Conservation (phyloP, 2,797 vertebrate species). For the Gambusia yucatana region DNA sequence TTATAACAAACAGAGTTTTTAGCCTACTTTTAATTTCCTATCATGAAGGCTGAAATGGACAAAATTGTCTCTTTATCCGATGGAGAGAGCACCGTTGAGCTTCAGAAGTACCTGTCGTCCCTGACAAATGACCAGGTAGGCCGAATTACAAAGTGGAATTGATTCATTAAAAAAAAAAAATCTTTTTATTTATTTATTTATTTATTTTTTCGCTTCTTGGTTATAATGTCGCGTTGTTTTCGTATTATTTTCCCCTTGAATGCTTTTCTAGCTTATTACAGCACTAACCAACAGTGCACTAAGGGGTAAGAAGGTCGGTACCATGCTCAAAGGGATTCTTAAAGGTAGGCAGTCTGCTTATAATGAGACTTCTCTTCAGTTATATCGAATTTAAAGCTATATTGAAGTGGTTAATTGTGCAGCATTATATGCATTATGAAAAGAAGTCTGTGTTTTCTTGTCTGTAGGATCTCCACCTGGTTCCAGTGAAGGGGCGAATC, state of each 20-base stretch:
- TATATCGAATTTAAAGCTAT: background rate
- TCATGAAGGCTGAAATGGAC: slow-evolving; percentile 66
- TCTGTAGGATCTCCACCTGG: slow-evolving; percentile 86
- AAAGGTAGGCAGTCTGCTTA: slow-evolving; percentile 81
- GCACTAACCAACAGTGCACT: slow-evolving; percentile 86
- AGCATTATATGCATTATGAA: background rate
- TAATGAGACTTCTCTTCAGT: background rate
- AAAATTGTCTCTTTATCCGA: slow-evolving; percentile 74
- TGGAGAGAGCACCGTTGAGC: slow-evolving; percentile 64
- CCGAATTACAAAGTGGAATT: background rate
- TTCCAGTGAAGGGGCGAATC: slow-evolving; percentile 80
- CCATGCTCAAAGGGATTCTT: slow-evolving; percentile 88
- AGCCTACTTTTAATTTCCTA: background rate
- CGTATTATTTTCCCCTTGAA: background rate
- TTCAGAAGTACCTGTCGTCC: slow-evolving; percentile 77
- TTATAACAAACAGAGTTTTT: background rate
- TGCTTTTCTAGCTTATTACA: slow-evolving; percentile 77
- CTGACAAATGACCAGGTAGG: slow-evolving; percentile 74
- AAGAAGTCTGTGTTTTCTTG: background rate
- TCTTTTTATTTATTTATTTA: too few species aligned
- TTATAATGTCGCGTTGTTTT: background rate
- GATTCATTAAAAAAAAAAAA: too few species aligned
- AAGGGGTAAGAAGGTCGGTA: slow-evolving; percentile 83
- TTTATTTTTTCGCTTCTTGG: background rate
- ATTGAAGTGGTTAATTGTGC: background rate